Evolutionary conservation across 2,113 vertebrate species (phyloP), one percentile per base, ranked within the genome.

Genomic region (Aldabrachelys gigantea): DNA sequence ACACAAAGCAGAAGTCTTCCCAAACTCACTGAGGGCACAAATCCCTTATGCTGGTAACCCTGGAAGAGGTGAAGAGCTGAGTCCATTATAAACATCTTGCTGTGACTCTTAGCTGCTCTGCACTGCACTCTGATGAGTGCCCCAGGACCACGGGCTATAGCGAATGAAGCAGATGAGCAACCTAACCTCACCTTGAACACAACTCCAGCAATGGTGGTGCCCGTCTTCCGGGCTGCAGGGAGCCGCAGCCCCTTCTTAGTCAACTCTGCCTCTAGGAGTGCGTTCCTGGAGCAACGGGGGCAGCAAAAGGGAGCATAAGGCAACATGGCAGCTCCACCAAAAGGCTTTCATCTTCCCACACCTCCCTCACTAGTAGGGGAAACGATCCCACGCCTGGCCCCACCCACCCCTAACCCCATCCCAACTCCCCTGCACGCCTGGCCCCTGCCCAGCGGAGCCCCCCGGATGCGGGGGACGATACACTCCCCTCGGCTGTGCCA

Each of bases 161-260:
- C 17, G 35, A 21, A 17, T 3, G 5, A 1, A 24, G 35, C 54
- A 2, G 17, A 41, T 13, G 7, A 1, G 47, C 2, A 6, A 53
- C 50, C 6, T 14, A 19, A 8, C 29, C 95, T 98, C 95, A 99
- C 99, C 99, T 99, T 99, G 94, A 97, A 99, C 56, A 99, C 98
- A 11, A 99, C 76, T 0, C 99, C 99, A 62, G 99, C 99, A 92
- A 99, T 99, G 29, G 99, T 99, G 5, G 99, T 99, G 90, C 99
- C 99, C 0, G 99, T 99, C 98, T 99, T 99, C 49, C 99, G 98
- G 50, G 99, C 98, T 47, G 98, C 57, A 24, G 99, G 99, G 78
- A 99, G 91, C 16, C 97, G 98, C 89, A 95, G 97, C 16, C 99
- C 99, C 84, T 98, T 96, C 94, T 98, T 98, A 10, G 50, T 94